Evolutionary conservation across 37 sponge, comb jelly and placozoan species (phyloP), one percentile per base, ranked within the genome.

Genomic region (Amphimedon queenslandica): DNA sequence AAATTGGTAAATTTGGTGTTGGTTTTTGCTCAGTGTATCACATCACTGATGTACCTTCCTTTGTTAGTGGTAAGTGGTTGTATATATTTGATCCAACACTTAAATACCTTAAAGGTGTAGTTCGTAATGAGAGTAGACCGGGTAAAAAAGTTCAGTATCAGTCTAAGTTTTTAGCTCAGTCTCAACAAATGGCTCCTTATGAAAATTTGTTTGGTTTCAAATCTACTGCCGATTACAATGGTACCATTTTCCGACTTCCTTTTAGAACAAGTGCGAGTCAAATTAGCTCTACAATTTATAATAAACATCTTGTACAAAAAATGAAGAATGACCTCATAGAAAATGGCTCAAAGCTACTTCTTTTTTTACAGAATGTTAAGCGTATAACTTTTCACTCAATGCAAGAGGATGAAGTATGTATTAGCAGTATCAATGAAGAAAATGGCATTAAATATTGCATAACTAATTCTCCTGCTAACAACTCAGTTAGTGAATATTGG

Each of bases 1-100:
- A 74, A 35, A 83, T 81, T 24, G 85, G 85, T 2, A 84, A 84
- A 60, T 84, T 84, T 84, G 85, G 85, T 3, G 57, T 84, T 37
- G 90, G 90, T 4, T 89, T 89, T 55, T 79, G 82, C 30, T 89
- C 85, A 1, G 90, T 84, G 6, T 89, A 89, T 27, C 85, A 84
- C 75, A 75, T 89, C 30, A 84, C 90, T 23, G 90, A 89, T 66
- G 72, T 84, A 0, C 85, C 85, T 40, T 84, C 85, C 1, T 78
- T 84, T 67, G 72, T 84, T 1, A 84, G 85, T 64, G 55, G 51
- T 57, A 57, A 89, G 5, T 64, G 33, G 32, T 36, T 84, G 43
- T 78, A 66, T 33, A 75, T 89, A 58, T 89, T 89, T 80, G 90
- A 89, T 57, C 90, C 90, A 18, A 78, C 82, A 28, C 55, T 77